These are phyloP conservation scores for Netelia melanura DNA, from an alignment of 2,888 invertebrate genomes.

Conservation along the genomic window DNA sequence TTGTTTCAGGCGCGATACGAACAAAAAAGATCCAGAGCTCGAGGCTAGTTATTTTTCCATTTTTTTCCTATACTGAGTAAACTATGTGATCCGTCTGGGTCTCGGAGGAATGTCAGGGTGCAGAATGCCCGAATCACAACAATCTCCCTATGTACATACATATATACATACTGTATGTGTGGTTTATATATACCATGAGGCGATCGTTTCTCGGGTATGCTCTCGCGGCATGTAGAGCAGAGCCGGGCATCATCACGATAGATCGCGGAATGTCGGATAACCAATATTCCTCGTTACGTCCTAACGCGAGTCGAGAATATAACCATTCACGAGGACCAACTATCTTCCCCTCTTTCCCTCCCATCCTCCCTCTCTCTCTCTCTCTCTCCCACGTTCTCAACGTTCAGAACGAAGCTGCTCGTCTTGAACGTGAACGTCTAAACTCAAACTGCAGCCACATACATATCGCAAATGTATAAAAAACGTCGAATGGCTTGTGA, in stretches of 20 bases:
- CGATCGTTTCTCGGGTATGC: slow-evolving; percentile 40
- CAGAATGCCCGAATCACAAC: too few relatives aligned
- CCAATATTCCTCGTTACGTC: slow-evolving; percentile 73
- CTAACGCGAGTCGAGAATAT: slow-evolving; percentile 57
- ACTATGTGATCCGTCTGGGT: too few relatives aligned
- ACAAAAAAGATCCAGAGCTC: too few relatives aligned
- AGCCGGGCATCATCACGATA: slow-evolving; percentile 65
- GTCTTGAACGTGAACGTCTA: slow-evolving; percentile 29
- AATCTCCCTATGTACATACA: neutral
- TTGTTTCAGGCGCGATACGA: too few relatives aligned
- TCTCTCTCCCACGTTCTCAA: neutral
- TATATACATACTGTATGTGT: slow-evolving; percentile 2
- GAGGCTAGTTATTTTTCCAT: too few relatives aligned
- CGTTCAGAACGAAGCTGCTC: slow-evolving; percentile 4
- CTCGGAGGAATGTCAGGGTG: too few relatives aligned
- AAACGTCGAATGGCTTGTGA: slow-evolving; percentile 7
- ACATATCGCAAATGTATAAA: neutral
- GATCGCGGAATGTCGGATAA: slow-evolving; percentile 69
- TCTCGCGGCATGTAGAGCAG: slow-evolving; percentile 70
- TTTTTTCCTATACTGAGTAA: too few relatives aligned
- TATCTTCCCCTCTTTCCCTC: slow-evolving; percentile 21
- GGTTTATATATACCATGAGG: slow-evolving; percentile 14
- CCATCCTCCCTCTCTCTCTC: neutral
- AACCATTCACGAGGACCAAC: slow-evolving; percentile 50
- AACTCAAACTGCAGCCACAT: slow-evolving; percentile 1